Percentiles rank a stretch among this genome's conserved stretches.
phyloP scores from a whole-genome alignment of 2,888 invertebrate genomes.

The Melanostoma scalare region DNA sequence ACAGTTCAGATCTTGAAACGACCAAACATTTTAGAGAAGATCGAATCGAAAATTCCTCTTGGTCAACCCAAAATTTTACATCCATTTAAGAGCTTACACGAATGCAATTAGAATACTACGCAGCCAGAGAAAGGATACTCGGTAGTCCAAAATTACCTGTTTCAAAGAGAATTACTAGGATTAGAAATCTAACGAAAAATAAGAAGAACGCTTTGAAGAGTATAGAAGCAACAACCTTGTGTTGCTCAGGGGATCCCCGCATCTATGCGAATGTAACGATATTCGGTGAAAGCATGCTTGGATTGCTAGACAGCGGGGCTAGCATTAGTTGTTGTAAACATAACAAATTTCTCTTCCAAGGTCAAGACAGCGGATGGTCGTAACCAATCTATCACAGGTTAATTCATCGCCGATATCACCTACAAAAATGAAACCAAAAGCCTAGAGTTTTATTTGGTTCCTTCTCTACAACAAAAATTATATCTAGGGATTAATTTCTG shows the following conservation, averaged over 20 bases:
- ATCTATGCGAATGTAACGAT: constrained; percentile 4
- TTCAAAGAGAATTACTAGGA: background rate
- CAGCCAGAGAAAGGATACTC: background rate
- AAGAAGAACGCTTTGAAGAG: background rate
- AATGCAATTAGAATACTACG: constrained; percentile 2
- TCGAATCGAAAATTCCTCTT: background rate
- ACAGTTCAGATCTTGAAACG: background rate
- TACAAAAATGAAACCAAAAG: background rate
- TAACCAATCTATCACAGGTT: background rate
- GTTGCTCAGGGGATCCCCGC: constrained; percentile 2
- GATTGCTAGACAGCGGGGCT: constrained; percentile 12
- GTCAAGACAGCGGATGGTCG: background rate
- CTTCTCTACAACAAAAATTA: background rate
- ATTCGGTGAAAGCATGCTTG: background rate
- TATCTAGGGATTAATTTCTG: constrained; percentile 64
- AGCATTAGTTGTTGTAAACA: background rate
- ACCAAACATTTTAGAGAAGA: background rate
- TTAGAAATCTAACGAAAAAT: background rate
- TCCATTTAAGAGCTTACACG: constrained; percentile 1
- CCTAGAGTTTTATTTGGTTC: background rate
- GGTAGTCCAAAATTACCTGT: background rate
- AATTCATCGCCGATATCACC: background rate
- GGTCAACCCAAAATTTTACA: background rate
- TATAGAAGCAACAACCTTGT: constrained; percentile 1
- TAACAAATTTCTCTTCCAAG: background rate